These are phyloP conservation scores for Automeris io DNA, from an alignment of 2,888 invertebrate species.

Conservation along the genomic window DNA sequence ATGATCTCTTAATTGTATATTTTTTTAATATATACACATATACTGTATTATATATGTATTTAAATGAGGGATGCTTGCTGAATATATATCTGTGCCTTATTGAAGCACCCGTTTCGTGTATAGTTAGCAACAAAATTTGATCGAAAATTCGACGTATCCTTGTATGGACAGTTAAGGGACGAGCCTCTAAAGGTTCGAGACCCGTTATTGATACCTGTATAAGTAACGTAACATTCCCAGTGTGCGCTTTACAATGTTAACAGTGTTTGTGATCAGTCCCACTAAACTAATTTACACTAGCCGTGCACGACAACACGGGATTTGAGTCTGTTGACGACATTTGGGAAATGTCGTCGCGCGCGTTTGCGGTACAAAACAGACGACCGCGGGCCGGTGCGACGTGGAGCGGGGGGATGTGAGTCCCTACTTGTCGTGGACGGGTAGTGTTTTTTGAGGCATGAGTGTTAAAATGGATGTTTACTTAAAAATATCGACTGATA, in stretches of 20 bases:
- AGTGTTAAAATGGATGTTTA: conserved; percentile 55
- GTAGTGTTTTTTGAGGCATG: conserved; percentile 68
- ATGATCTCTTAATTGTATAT: conserved; percentile 69
- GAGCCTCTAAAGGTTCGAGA: conserved; percentile 20
- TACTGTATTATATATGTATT: conserved; percentile 31
- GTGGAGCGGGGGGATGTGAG: too few species aligned
- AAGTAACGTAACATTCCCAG: conserved; percentile 72
- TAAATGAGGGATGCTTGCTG: too few species aligned
- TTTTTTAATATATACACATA: conserved; percentile 68
- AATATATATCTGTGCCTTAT: too few species aligned
- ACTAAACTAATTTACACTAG: conserved; percentile 53
- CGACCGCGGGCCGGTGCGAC: too few species aligned
- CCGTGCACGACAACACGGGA: too few species aligned
- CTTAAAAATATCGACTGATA: conserved; percentile 38
- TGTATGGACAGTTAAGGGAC: background rate
- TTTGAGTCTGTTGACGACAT: too few species aligned
- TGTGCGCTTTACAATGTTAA: conserved; percentile 68
- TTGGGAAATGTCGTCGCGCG: too few species aligned
- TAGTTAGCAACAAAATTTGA: conserved; percentile 9
- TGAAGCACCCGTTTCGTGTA: too few species aligned
- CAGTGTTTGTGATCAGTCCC: conserved; percentile 74
- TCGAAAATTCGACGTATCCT: background rate
- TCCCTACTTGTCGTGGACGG: too few species aligned
- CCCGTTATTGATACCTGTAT: conserved; percentile 73
- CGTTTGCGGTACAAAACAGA: too few species aligned